These are phyloP conservation scores for Poeciliopsis gracilis DNA, from an alignment of 2,797 vertebrate species.

Conservation along the genomic window DNA sequence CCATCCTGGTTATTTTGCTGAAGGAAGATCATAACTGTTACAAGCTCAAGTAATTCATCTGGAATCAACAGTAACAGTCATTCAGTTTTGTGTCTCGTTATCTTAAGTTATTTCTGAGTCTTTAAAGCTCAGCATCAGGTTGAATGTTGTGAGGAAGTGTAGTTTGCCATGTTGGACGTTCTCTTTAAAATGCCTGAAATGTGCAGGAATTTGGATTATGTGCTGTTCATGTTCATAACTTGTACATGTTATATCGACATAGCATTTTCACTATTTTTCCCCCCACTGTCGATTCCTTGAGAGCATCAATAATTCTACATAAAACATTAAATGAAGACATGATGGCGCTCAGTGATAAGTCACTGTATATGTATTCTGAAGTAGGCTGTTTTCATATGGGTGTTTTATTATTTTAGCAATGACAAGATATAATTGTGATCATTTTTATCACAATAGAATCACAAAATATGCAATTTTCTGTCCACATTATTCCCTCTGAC, in stretches of 20 bases:
- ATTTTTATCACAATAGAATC: no score
- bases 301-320: background rate
- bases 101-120: background rate
- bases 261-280: no score
- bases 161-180: no score
- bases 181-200: background rate
- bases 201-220: background rate
- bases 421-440: no score
- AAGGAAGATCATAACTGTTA: background rate
- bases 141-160: background rate
- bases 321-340: background rate
- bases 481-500: background rate
- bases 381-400: background rate
- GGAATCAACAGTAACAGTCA: background rate
- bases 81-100: background rate
- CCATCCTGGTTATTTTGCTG: background rate
- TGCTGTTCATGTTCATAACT: background rate
- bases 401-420: background rate
- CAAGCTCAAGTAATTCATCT: background rate
- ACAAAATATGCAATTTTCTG: no score
- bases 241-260: no score
- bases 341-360: background rate
- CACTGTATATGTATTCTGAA: background rate
- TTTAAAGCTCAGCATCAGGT: background rate
- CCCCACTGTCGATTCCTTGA: no score